These are phyloP conservation scores for Drosophila demipolita DNA, from an alignment of 2,888 invertebrate species.

Conservation along the genomic window DNA sequence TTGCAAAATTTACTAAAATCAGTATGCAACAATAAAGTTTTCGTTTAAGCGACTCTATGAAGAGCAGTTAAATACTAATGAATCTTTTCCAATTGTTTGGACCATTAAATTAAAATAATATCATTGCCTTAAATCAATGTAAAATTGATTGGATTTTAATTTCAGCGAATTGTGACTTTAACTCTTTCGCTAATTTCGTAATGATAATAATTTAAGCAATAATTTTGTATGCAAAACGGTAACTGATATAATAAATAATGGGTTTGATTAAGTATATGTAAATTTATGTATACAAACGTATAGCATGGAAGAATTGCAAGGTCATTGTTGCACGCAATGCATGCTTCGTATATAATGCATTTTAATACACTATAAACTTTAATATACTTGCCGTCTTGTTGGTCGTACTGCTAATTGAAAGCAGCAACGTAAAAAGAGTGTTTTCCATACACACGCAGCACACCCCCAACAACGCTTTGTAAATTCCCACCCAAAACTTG, in stretches of 20 bases:
- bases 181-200: neutral
- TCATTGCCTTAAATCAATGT: neutral
- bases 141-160: neutral
- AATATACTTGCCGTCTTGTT: conserved; percentile 73
- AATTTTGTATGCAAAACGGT: neutral
- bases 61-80: neutral
- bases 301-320: conserved; percentile 2
- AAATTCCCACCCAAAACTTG: neutral
- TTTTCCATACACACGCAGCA: neutral
- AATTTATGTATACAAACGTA: conserved; percentile 5
- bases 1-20: neutral
- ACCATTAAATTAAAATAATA: neutral
- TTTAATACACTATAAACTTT: conserved; percentile 72
- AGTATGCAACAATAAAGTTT: neutral
- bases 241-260: conserved; percentile 15
- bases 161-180: neutral
- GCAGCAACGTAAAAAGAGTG: conserved; percentile 52
- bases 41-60: neutral
- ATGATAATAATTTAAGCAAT: too few relatives aligned
- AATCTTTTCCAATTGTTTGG: neutral
- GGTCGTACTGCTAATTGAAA: conserved; percentile 75
- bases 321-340: conserved; percentile 1
- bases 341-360: conserved; percentile 53
- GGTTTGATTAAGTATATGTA: conserved; percentile 4
- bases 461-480: neutral